Evolutionary conservation across 2,888 invertebrate species (phyloP).

Genomic region (Bellardia bayeri): DNA sequence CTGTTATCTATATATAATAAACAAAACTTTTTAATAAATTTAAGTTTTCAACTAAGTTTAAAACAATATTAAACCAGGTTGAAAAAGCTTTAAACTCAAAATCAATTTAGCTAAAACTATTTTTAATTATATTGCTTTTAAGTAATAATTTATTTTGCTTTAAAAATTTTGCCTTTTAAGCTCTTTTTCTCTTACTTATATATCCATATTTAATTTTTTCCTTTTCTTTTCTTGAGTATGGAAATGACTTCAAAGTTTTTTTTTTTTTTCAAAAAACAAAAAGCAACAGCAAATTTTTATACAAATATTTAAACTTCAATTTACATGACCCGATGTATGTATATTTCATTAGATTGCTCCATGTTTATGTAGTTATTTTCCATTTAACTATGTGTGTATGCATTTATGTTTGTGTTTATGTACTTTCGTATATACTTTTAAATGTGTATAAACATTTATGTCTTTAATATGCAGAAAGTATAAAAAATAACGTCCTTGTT

Average conservation of each 20-base stretch:
- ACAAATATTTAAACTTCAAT: conserved; percentile 52
- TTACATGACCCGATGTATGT: conserved; percentile 37
- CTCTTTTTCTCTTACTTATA: background rate
- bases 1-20: too few species aligned
- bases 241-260: conserved; percentile 2
- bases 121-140: too few species aligned
- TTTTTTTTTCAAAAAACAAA: background rate
- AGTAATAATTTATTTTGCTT: too few species aligned
- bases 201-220: background rate
- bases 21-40: too few species aligned
- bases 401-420: conserved; percentile 5
- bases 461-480: conserved; percentile 33
- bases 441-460: conserved; percentile 5
- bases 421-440: background rate
- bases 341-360: conserved; percentile 29
- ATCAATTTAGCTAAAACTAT: too few species aligned
- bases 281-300: conserved; percentile 38
- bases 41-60: too few species aligned
- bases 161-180: background rate
- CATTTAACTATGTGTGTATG: background rate
- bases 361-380: conserved; percentile 19
- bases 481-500: conserved; percentile 49
- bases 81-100: too few species aligned
- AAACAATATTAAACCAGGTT: too few species aligned
- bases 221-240: background rate